Evolutionary conservation across 1,140 invertebrate species (phyloP), one percentile per base, ranked within the genome.

Genomic region (Ladona fulva): DNA sequence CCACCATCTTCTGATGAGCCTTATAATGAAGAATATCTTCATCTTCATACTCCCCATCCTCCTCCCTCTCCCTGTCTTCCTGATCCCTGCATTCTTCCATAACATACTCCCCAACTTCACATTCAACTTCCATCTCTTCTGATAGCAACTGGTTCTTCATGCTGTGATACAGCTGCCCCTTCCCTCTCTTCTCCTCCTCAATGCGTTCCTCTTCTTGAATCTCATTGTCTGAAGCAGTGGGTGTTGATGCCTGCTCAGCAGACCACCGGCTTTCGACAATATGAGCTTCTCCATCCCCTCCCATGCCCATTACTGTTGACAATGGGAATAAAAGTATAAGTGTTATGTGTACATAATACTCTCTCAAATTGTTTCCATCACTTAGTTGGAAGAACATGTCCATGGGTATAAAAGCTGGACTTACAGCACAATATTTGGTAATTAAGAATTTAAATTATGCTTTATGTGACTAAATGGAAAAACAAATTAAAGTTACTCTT

Each of bases 191-290:
- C 52, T 66, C 16, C 12, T 66, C 52, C 14, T 66, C 52, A 16
- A 10, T 87, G 88, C 1, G 88, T 90, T 81, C 90, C 90, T 66
- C 42, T 12, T 90, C 89, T 12, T 90, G 90, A 6, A 85, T 84
- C 25, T 92, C 92, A 81, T 92, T 92, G 81, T 93, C 92, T 0
- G 92, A 92, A 1, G 89, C 91, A 0, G 92, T 93, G 19, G 76
- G 76, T 24, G 76, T 77, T 52, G 76, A 77, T n/a, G 25, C 42
- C 42, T 77, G 76, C n/a, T 42, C 76, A 80, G 91, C 91, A 0
- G 92, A 93, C 92, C 92, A 93, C 52, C 92, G 88, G 42, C 24
- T 42, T 6, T 24, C 24, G 5, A 42, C 24, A 3, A 42, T 25
- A n/a, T 25, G 29, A 75, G 24, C 1, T 8, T 75, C 37, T 19